Base-by-base conservation (phyloP, 2,888 invertebrate genomes). In the Tetranychus truncatus region DNA sequence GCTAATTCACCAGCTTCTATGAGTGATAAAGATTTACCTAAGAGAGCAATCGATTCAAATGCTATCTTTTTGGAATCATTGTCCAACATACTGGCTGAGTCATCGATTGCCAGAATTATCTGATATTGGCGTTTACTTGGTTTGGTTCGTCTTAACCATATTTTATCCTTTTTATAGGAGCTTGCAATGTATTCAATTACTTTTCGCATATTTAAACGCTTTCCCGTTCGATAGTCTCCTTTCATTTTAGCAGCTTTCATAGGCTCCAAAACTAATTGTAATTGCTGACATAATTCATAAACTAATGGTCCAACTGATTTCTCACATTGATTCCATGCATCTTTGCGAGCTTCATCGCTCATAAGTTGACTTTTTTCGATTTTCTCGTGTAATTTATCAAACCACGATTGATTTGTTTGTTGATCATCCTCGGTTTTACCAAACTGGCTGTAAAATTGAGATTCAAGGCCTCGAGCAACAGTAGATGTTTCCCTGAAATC, bases 101-200 rank as follows among this genome's bases (percentile, higher is more conserved):
- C 96, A 82, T 99, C 99, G 7, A 99, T 88, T 0, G 99, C 97
- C 71, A 99, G 86, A 24, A 95, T 88, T 73, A 97, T 92, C 83
- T 95, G 95, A 83, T 99, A 99, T 80, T 97, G 91, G 73, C 99
- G 86, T 81, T 94, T 92, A 1, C 92, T 93, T 0, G 95, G 95
- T 82, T 94, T 94, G 0, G 94, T 96, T 75, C 99, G 86, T 18
- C 97, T 86, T 80, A 99, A 82, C 99, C 99, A 99, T 81, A 99
- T 99, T 83, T 96, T 95, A 82, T 99, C 97, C 83, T 99, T 99
- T 71, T 97, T 88, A 84, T 96, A 99, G 83, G 97, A 92, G 77
- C 96, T 96, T 21, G 99, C 99, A 79, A 99, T 95, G 85, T 99
- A 99, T 0, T 97, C 93, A 81, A 99, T 78, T 77, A 83, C 84